Percentiles rank a stretch among this genome's conserved stretches.
These are phyloP conservation scores for Balanococcus diminutus DNA, from an alignment of 2,888 invertebrate species.

Conservation along the genomic window DNA sequence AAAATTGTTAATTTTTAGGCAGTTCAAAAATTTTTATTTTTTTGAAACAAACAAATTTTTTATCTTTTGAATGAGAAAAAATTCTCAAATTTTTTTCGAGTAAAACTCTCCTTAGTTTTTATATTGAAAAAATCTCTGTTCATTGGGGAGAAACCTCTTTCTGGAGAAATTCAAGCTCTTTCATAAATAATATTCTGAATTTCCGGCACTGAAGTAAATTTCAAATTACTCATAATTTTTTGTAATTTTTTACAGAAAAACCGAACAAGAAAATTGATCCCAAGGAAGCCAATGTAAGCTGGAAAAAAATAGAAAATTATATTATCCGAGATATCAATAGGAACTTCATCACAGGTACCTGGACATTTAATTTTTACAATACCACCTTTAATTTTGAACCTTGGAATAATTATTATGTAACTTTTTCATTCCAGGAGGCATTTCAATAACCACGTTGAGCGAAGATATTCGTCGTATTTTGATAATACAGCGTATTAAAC, in stretches of 20 bases:
- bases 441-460: neutral
- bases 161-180: too few species aligned
- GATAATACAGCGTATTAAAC: neutral
- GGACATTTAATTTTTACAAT: neutral
- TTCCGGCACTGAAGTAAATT: neutral
- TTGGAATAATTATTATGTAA: too few species aligned
- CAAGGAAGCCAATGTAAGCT: neutral
- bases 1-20: too few species aligned
- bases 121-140: too few species aligned
- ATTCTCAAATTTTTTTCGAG: too few species aligned
- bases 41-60: too few species aligned
- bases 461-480: neutral
- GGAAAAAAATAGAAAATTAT: constrained; percentile 18
- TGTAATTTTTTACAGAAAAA: neutral
- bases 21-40: too few species aligned
- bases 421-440: neutral
- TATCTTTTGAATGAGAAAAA: too few species aligned
- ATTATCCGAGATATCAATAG: neutral
- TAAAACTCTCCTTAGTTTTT: too few species aligned
- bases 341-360: constrained; percentile 16
- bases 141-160: too few species aligned
- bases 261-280: neutral
- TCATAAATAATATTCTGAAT: too few species aligned
- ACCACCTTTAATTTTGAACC: neutral
- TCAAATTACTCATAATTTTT: neutral